phyloP scores from a whole-genome alignment of 2,113 vertebrate species.

The Halichoerus grypus region DNA sequence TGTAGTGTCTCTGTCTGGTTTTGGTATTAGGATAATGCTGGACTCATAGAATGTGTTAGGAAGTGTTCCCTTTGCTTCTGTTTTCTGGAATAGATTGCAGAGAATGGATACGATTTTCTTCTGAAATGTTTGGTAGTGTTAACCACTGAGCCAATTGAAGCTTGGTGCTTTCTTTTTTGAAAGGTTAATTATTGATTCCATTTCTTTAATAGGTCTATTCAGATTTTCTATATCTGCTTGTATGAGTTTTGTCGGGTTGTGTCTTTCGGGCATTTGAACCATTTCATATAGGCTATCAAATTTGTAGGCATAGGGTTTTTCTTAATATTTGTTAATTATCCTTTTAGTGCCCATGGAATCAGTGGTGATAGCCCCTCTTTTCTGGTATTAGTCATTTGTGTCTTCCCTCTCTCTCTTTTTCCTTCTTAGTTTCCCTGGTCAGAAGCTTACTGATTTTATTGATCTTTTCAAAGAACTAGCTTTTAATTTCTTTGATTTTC shows the following conservation, averaged over 20 bases:
- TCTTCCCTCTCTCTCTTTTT: not conserved
- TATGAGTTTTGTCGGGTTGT: not conserved
- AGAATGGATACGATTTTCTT: not conserved
- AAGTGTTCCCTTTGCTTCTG: not conserved
- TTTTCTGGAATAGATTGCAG: not conserved
- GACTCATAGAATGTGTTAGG: not conserved
- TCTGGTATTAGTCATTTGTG: not conserved
- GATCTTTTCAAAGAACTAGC: not conserved
- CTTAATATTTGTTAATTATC: not conserved
- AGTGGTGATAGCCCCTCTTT: not conserved
- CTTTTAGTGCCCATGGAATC: not conserved
- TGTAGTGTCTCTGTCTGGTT: not conserved
- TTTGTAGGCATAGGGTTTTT: not conserved
- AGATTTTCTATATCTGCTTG: not conserved
- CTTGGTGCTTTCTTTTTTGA: not conserved
- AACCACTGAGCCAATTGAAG: not conserved
- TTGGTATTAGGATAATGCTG: not conserved
- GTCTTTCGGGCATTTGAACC: not conserved
- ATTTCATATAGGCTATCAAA: not conserved
- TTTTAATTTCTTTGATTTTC: conserved; percentile 16
- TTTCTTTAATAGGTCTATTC: not conserved
- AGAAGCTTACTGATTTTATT: conserved; percentile 18
- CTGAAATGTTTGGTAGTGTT: not conserved
- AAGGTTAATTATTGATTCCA: not conserved
- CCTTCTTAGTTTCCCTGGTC: not conserved